phyloP scores from a whole-genome alignment of 2,113 vertebrate species.

The Seriola aureovittata region DNA sequence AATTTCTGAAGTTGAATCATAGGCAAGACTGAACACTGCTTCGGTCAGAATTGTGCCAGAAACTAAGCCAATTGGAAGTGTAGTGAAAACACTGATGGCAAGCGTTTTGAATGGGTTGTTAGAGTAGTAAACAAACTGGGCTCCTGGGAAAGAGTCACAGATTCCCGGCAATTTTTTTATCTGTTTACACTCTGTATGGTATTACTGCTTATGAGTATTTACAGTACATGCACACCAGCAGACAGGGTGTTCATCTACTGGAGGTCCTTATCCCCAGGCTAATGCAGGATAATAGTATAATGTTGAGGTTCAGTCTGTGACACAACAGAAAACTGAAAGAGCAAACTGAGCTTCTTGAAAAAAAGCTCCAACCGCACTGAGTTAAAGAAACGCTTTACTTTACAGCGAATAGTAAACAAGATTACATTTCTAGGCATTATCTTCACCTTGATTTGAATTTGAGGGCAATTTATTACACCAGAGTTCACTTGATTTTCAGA shows the following conservation, averaged over 20 bases:
- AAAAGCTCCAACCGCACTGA: constrained; percentile 20
- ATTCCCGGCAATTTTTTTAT: constrained; percentile 6
- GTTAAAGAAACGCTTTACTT: constrained; percentile 4
- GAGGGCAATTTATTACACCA: constrained; percentile 19
- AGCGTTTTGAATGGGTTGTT: constrained; percentile 7
- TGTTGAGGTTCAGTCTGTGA: constrained; percentile 43
- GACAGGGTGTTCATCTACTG: constrained; percentile 34
- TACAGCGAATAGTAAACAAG: constrained; percentile 33
- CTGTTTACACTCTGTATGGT: constrained; percentile 49
- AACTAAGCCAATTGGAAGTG: background rate
- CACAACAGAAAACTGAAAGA: constrained; percentile 26
- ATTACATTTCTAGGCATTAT: constrained; percentile 23
- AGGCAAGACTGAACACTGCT: constrained; percentile 37
- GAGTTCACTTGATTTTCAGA: constrained; percentile 28
- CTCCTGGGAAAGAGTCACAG: constrained; percentile 31
- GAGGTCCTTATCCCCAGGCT: constrained; percentile 63
- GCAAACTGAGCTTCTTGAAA: constrained; percentile 34
- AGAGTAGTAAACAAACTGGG: constrained; percentile 6
- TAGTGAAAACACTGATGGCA: constrained; percentile 3
- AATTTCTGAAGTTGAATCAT: constrained; percentile 21
- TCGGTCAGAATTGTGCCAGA: constrained; percentile 7
- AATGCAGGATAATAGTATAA: constrained; percentile 52
- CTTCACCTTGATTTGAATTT: constrained; percentile 27
- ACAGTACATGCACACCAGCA: constrained; percentile 27
- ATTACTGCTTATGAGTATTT: constrained; percentile 47